phyloP scores from a whole-genome alignment of 1,140 invertebrate species.

The Brachystomella parvula region DNA sequence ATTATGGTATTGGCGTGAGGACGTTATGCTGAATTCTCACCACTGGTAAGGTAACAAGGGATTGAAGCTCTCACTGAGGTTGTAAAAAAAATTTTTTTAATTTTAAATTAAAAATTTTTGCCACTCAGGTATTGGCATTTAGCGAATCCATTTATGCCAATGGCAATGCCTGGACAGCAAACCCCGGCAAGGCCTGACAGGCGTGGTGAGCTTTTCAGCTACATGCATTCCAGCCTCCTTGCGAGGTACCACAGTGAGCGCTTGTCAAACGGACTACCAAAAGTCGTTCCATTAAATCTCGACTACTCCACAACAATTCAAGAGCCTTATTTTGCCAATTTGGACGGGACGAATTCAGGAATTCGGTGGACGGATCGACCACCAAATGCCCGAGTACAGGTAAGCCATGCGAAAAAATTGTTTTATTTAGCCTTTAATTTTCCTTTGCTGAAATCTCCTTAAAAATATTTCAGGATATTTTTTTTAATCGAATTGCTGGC shows the following conservation, averaged over 20 bases:
- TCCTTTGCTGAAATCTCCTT: not conserved
- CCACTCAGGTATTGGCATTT: conserved; percentile 14
- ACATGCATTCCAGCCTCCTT: conserved; percentile 1
- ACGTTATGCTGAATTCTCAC: not conserved
- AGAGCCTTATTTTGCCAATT: conserved; percentile 7
- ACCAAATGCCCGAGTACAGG: conserved; percentile 21
- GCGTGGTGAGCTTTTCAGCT: conserved; percentile 12
- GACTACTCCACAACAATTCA: not conserved
- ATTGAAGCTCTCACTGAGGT: not conserved
- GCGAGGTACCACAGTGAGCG: conserved; percentile 14
- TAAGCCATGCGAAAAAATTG: not conserved
- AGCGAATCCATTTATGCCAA: not conserved
- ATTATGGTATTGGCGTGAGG: conserved; percentile 15
- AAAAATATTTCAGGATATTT: conserved; percentile 5
- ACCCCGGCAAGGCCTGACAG: not conserved
- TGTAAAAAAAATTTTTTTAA: not conserved
- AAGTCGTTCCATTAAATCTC: not conserved
- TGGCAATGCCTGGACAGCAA: not conserved
- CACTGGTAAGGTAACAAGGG: conserved; percentile 10
- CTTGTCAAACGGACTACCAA: conserved; percentile 22
- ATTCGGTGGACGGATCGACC: conserved; percentile 22
- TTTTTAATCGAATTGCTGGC: not conserved
- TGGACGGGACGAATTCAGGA: conserved; percentile 23
- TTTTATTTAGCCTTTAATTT: not conserved
- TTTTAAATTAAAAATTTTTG: not conserved